Evolutionary conservation across 1,140 invertebrate species (phyloP).

Genomic region (Tribolium madens): DNA sequence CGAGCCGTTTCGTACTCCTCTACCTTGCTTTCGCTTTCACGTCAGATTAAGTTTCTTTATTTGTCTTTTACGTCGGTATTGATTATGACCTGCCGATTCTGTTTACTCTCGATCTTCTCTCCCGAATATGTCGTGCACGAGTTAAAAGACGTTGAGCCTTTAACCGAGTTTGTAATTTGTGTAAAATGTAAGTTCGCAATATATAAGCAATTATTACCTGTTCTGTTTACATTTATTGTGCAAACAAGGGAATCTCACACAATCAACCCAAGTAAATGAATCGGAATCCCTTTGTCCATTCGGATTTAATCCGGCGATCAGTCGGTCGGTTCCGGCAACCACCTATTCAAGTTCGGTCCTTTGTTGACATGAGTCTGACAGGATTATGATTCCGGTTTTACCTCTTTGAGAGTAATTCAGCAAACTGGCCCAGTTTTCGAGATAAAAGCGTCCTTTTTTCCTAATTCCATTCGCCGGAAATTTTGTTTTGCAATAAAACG

Average conservation of each 20-base stretch:
- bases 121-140: neutral
- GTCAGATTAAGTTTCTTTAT: slow-evolving; percentile 55
- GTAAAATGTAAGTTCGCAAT: neutral
- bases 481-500: slow-evolving; percentile 39
- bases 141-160: neutral
- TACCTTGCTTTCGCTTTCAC: slow-evolving; percentile 48
- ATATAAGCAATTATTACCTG: slow-evolving; percentile 52
- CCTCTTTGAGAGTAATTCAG: neutral
- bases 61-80: slow-evolving; percentile 50
- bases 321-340: slow-evolving; percentile 31
- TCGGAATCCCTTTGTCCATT: slow-evolving; percentile 55
- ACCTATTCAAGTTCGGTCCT: slow-evolving; percentile 12
- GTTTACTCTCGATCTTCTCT: slow-evolving; percentile 10
- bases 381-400: slow-evolving; percentile 25
- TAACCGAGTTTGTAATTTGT: slow-evolving; percentile 12
- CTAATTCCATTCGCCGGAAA: slow-evolving; percentile 11
- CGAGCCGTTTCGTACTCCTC: slow-evolving; percentile 43
- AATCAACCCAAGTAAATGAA: slow-evolving; percentile 55
- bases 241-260: slow-evolving; percentile 53
- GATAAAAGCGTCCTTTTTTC: slow-evolving; percentile 7
- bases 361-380: slow-evolving; percentile 31
- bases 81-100: slow-evolving; percentile 43
- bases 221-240: slow-evolving; percentile 50
- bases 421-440: neutral
- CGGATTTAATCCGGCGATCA: slow-evolving; percentile 30